phyloP scores from a whole-genome alignment of 2,113 vertebrate genomes.

The Atherinomorus stipes region DNA sequence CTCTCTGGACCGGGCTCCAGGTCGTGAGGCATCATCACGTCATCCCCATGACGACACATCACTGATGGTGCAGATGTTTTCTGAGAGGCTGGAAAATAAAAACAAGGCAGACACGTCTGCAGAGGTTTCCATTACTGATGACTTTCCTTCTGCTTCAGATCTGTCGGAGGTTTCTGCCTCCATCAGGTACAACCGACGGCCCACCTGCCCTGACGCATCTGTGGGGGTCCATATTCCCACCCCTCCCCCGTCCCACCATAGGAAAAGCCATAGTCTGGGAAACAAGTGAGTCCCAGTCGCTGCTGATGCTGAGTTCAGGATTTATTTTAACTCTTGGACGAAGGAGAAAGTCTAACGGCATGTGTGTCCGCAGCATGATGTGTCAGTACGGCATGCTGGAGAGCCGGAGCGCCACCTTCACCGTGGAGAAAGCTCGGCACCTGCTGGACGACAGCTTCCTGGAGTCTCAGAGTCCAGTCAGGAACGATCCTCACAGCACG shows the following conservation, averaged over 20 bases:
- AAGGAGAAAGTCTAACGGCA: too few relatives aligned
- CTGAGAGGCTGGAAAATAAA: too few relatives aligned
- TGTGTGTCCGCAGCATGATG: conserved; percentile 88
- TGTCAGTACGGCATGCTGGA: conserved; percentile 93
- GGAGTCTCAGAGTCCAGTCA: conserved; percentile 90
- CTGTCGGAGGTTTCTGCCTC: conserved; percentile 85
- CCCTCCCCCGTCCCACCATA: conserved; percentile 91
- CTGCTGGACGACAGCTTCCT: conserved; percentile 97
- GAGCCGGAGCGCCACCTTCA: conserved; percentile 94
- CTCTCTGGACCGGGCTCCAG: too few relatives aligned
- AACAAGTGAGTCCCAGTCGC: conserved; percentile 88
- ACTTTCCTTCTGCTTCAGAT: conserved; percentile 76
- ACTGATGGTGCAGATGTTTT: too few relatives aligned
- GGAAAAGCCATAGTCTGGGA: conserved; percentile 97
- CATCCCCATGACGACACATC: too few relatives aligned
- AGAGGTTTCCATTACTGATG: background rate
- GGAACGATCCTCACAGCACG: conserved; percentile 73
- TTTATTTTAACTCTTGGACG: too few relatives aligned
- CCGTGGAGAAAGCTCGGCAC: conserved; percentile 90
- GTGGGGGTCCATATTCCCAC: conserved; percentile 88
- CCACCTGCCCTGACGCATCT: conserved; percentile 94
- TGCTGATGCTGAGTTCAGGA: background rate
- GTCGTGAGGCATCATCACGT: too few relatives aligned
- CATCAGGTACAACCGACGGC: conserved; percentile 88
- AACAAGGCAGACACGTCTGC: too few relatives aligned